Base-by-base conservation (phyloP, 2,888 invertebrate species). In the Chelonus formosanus region DNA sequence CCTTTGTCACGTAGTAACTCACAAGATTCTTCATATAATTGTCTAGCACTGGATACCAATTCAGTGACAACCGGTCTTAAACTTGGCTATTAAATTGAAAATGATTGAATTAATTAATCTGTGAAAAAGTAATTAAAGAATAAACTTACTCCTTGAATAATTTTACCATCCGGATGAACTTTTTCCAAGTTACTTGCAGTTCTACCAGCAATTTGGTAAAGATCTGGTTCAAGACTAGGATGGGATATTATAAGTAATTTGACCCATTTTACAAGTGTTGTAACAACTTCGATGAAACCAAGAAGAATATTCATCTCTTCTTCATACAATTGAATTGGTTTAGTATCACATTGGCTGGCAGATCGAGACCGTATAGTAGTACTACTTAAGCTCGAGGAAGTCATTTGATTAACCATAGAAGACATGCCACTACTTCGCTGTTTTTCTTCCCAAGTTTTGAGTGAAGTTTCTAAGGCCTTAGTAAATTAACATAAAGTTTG, bases 361-460 rank as follows among this genome's bases (percentile, higher is more conserved):
- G 78, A 78, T 7, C 76, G 78, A 10, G 75, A 74, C 4, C 74
- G 73, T 1, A 73, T 71, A 1, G 73, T 70, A 67, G 68, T 76
- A 63, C 68, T 76, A 63, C 76, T 78, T 35, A 81, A 65, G 20
- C 75, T 78, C 44, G 81, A 81, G 7, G 52, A 52, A 31, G 77
- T 69, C 0, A 81, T 79, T 52, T 80, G 81, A 3, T 80, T 79
- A 66, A 75, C 75, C 80, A 85, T 70, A 75, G 84, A 71, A 78
- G 80, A 73, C 45, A 84, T 81, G 67, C 85, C 80, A 67, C 20
- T 20, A 20, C 86, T 85, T 74, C 89, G 86, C 79, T 93, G 93
- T 78, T 94, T 94, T 77, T 94, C 94, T 77, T 94, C 92, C 95
- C 95, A 95, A 0, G 91, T 87, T 82, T 92, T 92, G 66, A 98